Percentiles rank a stretch among this genome's conserved stretches.
Evolutionary conservation across 2,888 invertebrate genomes (phyloP).

Genomic region (Lymantria monacha): DNA sequence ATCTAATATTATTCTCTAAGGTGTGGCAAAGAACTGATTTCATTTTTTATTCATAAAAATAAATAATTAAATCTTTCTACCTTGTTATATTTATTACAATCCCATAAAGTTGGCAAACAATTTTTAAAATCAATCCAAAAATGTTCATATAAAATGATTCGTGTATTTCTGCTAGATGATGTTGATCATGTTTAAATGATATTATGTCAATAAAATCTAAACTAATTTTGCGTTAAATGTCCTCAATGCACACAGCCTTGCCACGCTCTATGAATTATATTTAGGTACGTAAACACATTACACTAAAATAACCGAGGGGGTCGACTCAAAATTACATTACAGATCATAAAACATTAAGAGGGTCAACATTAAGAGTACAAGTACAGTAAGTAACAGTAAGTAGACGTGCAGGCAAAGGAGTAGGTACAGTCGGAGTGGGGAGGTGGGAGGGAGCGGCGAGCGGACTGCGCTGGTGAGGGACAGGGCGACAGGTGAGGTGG

Average conservation of each 20-base stretch:
- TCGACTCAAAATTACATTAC: slow-evolving; percentile 77
- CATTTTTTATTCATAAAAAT: slow-evolving; percentile 56
- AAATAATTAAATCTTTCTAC: slow-evolving; percentile 64
- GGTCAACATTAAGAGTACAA: slow-evolving; percentile 75
- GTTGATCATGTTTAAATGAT: slow-evolving; percentile 69
- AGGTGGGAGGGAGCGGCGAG: slow-evolving; percentile 35
- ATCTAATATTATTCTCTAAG: slow-evolving; percentile 77
- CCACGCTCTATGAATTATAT: slow-evolving; percentile 83
- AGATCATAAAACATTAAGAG: slow-evolving; percentile 76
- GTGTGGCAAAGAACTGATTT: slow-evolving; percentile 81
- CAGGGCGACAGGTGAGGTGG: slow-evolving; percentile 23
- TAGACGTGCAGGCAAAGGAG: slow-evolving; percentile 75
- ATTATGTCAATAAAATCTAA: slow-evolving; percentile 72
- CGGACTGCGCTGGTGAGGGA: slow-evolving; percentile 36
- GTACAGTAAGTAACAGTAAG: slow-evolving; percentile 71
- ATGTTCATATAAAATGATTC: slow-evolving; percentile 66
- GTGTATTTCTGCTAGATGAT: slow-evolving; percentile 77
- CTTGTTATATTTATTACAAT: slow-evolving; percentile 54
- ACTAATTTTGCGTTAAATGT: slow-evolving; percentile 80
- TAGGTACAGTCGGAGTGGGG: slow-evolving; percentile 41
- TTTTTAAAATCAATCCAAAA: slow-evolving; percentile 60
- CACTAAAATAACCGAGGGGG: slow-evolving; percentile 79
- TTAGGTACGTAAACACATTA: slow-evolving; percentile 71
- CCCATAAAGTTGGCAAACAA: slow-evolving; percentile 65
- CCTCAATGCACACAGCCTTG: slow-evolving; percentile 87